phyloP scores from a whole-genome alignment of 2,888 invertebrate genomes.

The Strigamia maritima region DNA sequence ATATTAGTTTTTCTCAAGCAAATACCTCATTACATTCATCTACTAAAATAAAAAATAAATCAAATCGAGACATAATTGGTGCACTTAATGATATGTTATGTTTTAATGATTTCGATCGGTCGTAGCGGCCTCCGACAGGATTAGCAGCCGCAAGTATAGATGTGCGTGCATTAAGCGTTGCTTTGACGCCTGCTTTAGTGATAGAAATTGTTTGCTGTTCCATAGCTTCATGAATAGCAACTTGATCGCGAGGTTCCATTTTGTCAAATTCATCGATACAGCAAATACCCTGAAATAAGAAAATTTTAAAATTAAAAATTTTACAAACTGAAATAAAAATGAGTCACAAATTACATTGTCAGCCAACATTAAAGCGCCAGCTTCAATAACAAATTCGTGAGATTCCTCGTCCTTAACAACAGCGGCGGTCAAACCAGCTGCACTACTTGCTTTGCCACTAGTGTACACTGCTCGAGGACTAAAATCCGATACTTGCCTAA shows the following conservation, averaged over 20 bases:
- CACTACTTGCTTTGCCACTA: slow-evolving; percentile 95
- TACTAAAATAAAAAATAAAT: slow-evolving; percentile 95
- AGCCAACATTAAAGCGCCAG: slow-evolving; percentile 98
- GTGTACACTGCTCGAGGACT: slow-evolving; percentile 96
- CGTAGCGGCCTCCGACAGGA: slow-evolving; percentile 95
- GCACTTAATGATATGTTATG: slow-evolving; percentile 91
- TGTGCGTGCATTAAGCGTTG: slow-evolving; percentile 94
- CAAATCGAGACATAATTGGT: slow-evolving; percentile 98
- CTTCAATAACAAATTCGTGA: slow-evolving; percentile 98
- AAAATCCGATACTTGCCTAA: slow-evolving; percentile 70
- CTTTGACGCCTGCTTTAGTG: slow-evolving; percentile 76
- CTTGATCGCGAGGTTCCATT: slow-evolving; percentile 96
- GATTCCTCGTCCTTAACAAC: slow-evolving; percentile 98
- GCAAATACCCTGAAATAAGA: slow-evolving; percentile 66
- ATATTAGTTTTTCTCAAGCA: slow-evolving; percentile 13
- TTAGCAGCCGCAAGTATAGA: slow-evolving; percentile 98
- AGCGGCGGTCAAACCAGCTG: slow-evolving; percentile 97
- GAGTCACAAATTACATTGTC: slow-evolving; percentile 67
- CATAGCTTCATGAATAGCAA: slow-evolving; percentile 99
- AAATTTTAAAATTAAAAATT: background rate
- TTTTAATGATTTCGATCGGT: slow-evolving; percentile 85
- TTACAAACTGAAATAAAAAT: background rate
- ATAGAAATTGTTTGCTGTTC: slow-evolving; percentile 99
- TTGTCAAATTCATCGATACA: slow-evolving; percentile 99
- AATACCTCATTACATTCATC: slow-evolving; percentile 88